A percentile compares a stretch with the other conserved stretches of the same genome.
These are phyloP conservation scores for Cataglyphis albicans DNA, from an alignment of 2,888 invertebrate genomes.

Conservation along the genomic window DNA sequence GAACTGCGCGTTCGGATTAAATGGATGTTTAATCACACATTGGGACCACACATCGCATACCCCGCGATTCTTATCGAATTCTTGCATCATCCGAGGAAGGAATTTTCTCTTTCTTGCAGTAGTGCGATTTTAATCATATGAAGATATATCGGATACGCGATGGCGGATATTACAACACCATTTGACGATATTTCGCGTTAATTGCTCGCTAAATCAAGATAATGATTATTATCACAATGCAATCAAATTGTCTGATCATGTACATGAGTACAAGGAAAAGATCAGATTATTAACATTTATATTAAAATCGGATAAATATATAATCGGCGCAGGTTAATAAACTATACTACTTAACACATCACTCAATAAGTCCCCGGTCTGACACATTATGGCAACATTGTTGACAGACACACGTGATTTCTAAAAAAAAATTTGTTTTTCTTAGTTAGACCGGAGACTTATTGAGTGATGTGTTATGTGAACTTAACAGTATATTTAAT, in stretches of 20 bases:
- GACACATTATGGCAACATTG: no score
- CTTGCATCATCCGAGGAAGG: conserved; percentile 62
- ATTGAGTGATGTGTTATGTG: no score
- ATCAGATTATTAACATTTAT: conserved; percentile 17
- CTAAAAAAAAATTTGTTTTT: no score
- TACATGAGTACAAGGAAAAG: background rate
- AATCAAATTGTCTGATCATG: conserved; percentile 9
- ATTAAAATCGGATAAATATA: conserved; percentile 9
- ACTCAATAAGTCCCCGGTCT: no score
- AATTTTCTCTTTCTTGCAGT: conserved; percentile 52
- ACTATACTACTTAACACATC: background rate
- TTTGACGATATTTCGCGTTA: conserved; percentile 56
- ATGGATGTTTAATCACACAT: conserved; percentile 64
- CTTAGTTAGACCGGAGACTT: no score
- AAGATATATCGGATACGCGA: conserved; percentile 23
- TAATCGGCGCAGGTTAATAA: background rate
- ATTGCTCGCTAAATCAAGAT: conserved; percentile 39
- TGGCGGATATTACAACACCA: conserved; percentile 28
- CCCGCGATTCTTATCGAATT: conserved; percentile 70
- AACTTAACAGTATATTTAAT: background rate
- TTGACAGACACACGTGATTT: no score
- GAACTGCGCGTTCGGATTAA: conserved; percentile 60
- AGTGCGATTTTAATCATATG: conserved; percentile 68
- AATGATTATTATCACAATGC: conserved; percentile 28
- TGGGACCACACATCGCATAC: conserved; percentile 70